These are phyloP conservation scores for Thaleichthys pacificus DNA, from an alignment of 2,797 vertebrate genomes.

Conservation along the genomic window DNA sequence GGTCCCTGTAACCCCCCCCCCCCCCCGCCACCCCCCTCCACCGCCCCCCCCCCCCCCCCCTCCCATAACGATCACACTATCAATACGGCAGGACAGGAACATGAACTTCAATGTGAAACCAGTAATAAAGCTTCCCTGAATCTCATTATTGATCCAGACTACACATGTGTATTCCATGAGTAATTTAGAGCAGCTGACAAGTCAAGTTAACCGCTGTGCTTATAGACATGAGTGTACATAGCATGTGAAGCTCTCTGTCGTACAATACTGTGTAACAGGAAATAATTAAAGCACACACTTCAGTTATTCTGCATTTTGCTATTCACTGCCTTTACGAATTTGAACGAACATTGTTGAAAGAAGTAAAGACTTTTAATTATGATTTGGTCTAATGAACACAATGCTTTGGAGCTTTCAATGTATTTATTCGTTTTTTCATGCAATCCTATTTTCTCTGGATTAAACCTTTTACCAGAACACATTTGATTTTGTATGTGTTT, in stretches of 20 bases:
- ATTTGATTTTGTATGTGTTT: conserved; percentile 9
- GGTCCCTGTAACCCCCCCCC: conserved; percentile 5
- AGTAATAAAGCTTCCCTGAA: background rate
- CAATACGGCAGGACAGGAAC: background rate
- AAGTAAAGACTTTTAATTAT: conserved; percentile 1
- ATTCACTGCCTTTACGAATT: background rate
- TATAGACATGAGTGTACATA: too few species aligned
- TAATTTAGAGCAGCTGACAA: background rate
- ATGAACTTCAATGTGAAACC: conserved; percentile 9
- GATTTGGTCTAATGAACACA: background rate
- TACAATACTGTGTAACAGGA: too few species aligned
- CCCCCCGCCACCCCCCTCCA: conserved; percentile 4
- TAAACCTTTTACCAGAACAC: conserved; percentile 4
- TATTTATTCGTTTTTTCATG: conserved; percentile 4
- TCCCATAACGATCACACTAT: background rate
- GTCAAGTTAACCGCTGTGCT: too few species aligned
- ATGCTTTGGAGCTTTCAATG: background rate
- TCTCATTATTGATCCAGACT: background rate
- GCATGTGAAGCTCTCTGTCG: too few species aligned
- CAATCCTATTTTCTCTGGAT: background rate
- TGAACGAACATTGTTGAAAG: background rate
- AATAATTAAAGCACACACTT: too few species aligned
- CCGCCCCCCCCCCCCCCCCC: conserved; percentile 3
- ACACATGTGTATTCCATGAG: background rate
- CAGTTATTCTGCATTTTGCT: too few species aligned